Conservation (phyloP, 2,888 invertebrate genomes). For the Chloromyia formosa region DNA sequence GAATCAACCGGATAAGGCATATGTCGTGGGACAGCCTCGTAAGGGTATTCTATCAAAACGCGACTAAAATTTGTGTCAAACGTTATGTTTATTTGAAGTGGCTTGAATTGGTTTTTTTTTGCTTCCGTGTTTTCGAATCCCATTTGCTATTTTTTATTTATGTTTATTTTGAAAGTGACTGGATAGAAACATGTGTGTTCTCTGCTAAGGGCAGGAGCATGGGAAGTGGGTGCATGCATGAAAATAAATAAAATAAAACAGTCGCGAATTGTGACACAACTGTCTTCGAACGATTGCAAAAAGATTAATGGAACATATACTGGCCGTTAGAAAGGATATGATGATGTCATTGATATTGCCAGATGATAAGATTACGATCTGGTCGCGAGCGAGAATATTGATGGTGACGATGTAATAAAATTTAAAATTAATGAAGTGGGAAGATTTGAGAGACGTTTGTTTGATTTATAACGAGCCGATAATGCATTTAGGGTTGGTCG, state of each 20-base stretch:
- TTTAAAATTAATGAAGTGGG: slow-evolving; percentile 15
- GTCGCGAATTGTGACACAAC: neutral
- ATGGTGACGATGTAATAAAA: slow-evolving; percentile 1
- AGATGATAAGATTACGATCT: slow-evolving; percentile 8
- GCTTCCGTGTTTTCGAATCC: slow-evolving; percentile 3
- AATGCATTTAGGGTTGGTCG: too few species aligned
- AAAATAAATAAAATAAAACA: too few species aligned
- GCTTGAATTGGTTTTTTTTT: slow-evolving; percentile 41
- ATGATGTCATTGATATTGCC: too few species aligned
- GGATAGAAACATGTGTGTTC: neutral
- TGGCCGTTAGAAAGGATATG: too few species aligned
- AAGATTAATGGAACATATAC: neutral
- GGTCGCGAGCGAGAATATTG: neutral
- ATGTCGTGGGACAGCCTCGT: too few species aligned
- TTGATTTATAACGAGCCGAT: too few species aligned
- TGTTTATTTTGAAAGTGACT: neutral
- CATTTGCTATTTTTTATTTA: neutral
- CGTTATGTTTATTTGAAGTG: slow-evolving; percentile 29
- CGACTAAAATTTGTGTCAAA: slow-evolving; percentile 24
- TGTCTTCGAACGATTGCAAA: neutral
- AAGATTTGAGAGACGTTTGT: neutral
- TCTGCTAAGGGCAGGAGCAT: too few species aligned
- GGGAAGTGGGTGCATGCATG: too few species aligned
- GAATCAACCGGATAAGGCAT: too few species aligned
- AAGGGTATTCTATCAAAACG: neutral